Evolutionary conservation across 2,888 invertebrate genomes (phyloP), one percentile per base, ranked within the genome.

Genomic region (Ferdinandea cuprea): DNA sequence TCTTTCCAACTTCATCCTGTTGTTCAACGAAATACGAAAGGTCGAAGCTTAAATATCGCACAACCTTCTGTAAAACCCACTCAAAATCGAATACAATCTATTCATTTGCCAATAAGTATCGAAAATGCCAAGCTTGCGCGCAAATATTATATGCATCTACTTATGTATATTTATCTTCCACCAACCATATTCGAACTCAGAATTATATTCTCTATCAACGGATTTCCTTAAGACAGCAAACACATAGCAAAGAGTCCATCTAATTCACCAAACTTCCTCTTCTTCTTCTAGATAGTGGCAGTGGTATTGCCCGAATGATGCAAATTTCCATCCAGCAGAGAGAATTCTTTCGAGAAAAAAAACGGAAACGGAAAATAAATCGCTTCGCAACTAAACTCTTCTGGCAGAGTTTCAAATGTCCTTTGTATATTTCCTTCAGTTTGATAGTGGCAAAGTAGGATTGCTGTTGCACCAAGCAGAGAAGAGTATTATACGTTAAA

Each of bases 381-480:
- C 54, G 37, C 17, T 61, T 21, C 17, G 25, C n/a, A 37, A 32
- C 30, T 54, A 21, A 25, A 21, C n/a, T n/a, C 46, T 54, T 28
- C 54, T 63, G 72, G 72, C 61, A 61, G n/a, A 44, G 35, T 61
- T 72, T 72, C 72, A 72, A 72, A 15, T 15, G 32, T 21, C 19
- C 21, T 61, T 11, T 5, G 3, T 25, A 15, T 17, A 21, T 17
- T 42, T 37, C 19, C 50, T 30, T n/a, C 13, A 13, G 17, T n/a
- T n/a, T n/a, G n/a, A n/a, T n/a, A n/a, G n/a, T n/a, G n/a, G n/a
- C n/a, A n/a, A n/a, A n/a, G n/a, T n/a, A n/a, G n/a, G n/a, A n/a
- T n/a, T n/a, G n/a, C n/a, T n/a, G n/a, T n/a, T n/a, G n/a, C n/a
- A n/a, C n/a, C n/a, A n/a, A n/a, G n/a, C n/a, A 25, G 7, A 6